phyloP scores from a whole-genome alignment of 1,140 invertebrate species.

The Drosophila elegans region DNA sequence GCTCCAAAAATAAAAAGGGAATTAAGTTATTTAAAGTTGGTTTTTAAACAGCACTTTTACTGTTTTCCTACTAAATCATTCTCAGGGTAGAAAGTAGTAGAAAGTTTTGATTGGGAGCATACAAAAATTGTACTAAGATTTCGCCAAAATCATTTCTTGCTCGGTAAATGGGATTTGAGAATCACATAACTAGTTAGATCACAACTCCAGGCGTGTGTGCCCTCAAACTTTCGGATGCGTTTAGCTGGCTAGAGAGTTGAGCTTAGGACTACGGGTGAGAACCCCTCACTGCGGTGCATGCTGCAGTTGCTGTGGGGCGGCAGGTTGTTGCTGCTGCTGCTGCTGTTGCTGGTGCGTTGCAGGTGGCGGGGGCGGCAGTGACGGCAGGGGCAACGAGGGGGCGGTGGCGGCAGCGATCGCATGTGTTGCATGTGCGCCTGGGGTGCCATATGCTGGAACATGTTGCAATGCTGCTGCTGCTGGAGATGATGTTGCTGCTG shows the following conservation, averaged over 20 bases:
- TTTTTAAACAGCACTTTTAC: not conserved
- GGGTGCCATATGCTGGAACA: conserved; percentile 82
- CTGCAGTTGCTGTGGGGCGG: conserved; percentile 58
- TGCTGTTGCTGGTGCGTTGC: conserved; percentile 69
- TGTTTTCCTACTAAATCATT: not conserved
- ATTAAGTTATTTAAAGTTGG: not conserved
- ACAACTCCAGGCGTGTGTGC: conserved; percentile 41
- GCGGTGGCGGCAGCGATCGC: conserved; percentile 66
- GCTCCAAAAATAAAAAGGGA: not conserved
- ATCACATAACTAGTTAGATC: conserved; percentile 21
- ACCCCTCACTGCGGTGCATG: conserved; percentile 50
- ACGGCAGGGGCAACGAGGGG: conserved; percentile 31
- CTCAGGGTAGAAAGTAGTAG: not conserved
- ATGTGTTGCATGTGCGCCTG: conserved; percentile 80
- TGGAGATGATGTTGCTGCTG: conserved; percentile 63
- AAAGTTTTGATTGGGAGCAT: no score
- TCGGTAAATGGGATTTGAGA: not conserved
- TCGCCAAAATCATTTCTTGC: not conserved
- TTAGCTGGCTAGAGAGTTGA: conserved; percentile 51
- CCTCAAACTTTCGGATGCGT: conserved; percentile 24
- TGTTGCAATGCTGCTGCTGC: conserved; percentile 78
- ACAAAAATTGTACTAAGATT: not conserved
- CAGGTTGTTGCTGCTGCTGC: conserved; percentile 65
- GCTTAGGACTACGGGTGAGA: conserved; percentile 54
- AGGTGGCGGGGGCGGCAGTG: conserved; percentile 62